Conservation (phyloP, 1,140 invertebrate genomes). For the Nephotettix cincticeps region DNA sequence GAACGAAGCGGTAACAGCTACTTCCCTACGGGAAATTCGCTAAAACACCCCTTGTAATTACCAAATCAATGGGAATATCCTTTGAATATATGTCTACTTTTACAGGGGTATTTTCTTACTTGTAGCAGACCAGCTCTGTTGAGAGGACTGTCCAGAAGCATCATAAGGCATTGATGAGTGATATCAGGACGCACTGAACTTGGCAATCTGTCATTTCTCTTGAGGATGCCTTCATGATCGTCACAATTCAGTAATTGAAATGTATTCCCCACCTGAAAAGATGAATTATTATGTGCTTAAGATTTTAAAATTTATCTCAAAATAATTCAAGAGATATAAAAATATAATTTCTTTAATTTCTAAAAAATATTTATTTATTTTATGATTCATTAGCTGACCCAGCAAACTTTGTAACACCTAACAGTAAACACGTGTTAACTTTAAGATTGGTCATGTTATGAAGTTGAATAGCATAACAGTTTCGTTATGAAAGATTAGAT, state of each 20-base stretch:
- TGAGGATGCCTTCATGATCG: constrained; percentile 82
- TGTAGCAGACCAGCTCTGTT: constrained; percentile 87
- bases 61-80: too few species aligned
- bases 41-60: too few species aligned
- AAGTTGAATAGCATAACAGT: background rate
- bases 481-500: too few species aligned
- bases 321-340: background rate
- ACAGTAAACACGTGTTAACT: too few species aligned
- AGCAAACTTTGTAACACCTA: too few species aligned
- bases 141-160: constrained; percentile 95
- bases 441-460: too few species aligned
- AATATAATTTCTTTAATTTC: background rate
- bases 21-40: too few species aligned
- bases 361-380: background rate
- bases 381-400: too few species aligned
- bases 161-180: constrained; percentile 90
- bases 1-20: too few species aligned
- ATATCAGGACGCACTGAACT: constrained; percentile 91
- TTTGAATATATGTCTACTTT: too few species aligned
- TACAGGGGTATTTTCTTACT: too few species aligned
- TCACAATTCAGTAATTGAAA: constrained; percentile 95
- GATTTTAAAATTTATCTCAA: background rate
- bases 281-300: background rate
- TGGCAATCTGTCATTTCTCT: constrained; percentile 81
- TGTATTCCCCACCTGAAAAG: constrained; percentile 71